Conservation (phyloP, 1,140 invertebrate genomes). For the Thalassaphorura encarpata region DNA sequence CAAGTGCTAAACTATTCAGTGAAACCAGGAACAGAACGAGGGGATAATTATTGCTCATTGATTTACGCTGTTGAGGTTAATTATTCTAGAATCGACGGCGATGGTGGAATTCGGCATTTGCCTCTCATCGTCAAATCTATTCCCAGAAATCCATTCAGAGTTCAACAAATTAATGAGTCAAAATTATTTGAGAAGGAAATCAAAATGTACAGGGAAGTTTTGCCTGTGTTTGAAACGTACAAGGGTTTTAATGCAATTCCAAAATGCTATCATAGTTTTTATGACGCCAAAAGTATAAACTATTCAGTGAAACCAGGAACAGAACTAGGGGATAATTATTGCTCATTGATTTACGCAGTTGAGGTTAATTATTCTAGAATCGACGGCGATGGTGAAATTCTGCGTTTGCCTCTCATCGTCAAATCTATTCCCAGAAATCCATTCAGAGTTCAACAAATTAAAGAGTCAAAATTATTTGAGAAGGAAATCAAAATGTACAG, state of each 20-base stretch:
- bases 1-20: conserved; percentile 3
- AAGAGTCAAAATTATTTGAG: conserved; percentile 1
- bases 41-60: conserved; percentile 12
- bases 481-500: conserved; percentile 10
- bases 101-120: not conserved
- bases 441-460: not conserved
- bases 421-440: conserved; percentile 10
- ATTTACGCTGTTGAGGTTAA: conserved; percentile 15
- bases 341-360: conserved; percentile 38
- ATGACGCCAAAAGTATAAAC: no score
- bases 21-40: conserved; percentile 1
- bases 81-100: not conserved
- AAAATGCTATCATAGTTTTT: conserved; percentile 1
- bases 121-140: conserved; percentile 12
- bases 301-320: conserved; percentile 38
- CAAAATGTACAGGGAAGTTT: conserved; percentile 9
- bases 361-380: conserved; percentile 10
- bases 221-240: not conserved
- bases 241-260: not conserved
- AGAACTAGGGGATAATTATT: conserved; percentile 42
- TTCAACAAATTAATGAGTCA: not conserved
- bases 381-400: not conserved
- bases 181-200: conserved; percentile 8
- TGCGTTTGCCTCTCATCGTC: conserved; percentile 4
- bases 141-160: conserved; percentile 11